Evolutionary conservation across 1,140 invertebrate species (phyloP).

Genomic region (Drosophila parabipectinata): DNA sequence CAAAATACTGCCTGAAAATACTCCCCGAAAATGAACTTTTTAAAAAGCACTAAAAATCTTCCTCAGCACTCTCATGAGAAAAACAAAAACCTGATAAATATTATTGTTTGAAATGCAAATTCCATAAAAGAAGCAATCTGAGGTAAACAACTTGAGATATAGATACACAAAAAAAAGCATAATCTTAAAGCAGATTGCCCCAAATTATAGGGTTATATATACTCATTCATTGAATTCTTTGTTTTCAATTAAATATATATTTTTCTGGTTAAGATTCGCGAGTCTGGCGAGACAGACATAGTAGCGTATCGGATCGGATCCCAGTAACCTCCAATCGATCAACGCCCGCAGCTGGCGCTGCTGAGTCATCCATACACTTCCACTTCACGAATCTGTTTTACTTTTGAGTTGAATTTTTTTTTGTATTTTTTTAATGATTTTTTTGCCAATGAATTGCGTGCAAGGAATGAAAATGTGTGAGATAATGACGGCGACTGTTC

Average conservation of each 20-base stretch:
- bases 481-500: slow-evolving; percentile 36
- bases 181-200: slow-evolving; percentile 10
- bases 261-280: slow-evolving; percentile 16
- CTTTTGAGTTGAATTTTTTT: slow-evolving; percentile 12
- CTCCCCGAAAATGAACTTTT: background rate
- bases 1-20: too few relatives aligned
- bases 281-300: slow-evolving; percentile 9
- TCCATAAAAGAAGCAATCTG: slow-evolving; percentile 3
- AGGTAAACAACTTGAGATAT: slow-evolving; percentile 27
- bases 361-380: slow-evolving; percentile 34
- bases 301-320: slow-evolving; percentile 16
- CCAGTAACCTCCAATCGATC: slow-evolving; percentile 32
- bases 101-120: slow-evolving; percentile 5
- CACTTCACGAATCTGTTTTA: slow-evolving; percentile 34
- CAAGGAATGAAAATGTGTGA: slow-evolving; percentile 49
- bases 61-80: background rate
- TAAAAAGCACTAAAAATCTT: background rate
- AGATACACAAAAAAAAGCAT: background rate
- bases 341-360: slow-evolving; percentile 28
- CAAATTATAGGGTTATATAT: slow-evolving; percentile 9
- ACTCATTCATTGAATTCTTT: slow-evolving; percentile 17
- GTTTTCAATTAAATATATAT: slow-evolving; percentile 18
- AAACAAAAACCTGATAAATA: background rate
- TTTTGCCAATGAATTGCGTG: slow-evolving; percentile 38
- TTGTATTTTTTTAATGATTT: slow-evolving; percentile 4